These are phyloP conservation scores for Drosophila aff. DNA, from an alignment of 1,140 invertebrate genomes.

Conservation along the genomic window DNA sequence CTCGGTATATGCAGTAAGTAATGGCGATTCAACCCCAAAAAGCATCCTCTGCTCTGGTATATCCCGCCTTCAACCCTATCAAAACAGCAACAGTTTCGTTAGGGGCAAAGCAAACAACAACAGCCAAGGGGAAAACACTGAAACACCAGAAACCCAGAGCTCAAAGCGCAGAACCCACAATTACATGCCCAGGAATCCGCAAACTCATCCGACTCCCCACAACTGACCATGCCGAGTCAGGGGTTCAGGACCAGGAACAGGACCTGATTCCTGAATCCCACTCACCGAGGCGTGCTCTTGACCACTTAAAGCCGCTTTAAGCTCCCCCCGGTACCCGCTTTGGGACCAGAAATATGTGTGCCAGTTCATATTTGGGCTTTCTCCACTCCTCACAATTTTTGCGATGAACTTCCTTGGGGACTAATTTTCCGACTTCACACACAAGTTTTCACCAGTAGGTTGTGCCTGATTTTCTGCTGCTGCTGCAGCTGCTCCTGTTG, in stretches of 20 bases:
- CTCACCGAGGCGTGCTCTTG: slow-evolving; percentile 36
- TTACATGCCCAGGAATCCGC: slow-evolving; percentile 35
- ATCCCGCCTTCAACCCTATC: slow-evolving; percentile 18
- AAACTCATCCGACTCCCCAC: slow-evolving; percentile 28
- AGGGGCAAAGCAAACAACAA: slow-evolving; percentile 21
- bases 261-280: slow-evolving; percentile 6
- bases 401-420: slow-evolving; percentile 46
- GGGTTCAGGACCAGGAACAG: neutral
- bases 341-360: slow-evolving; percentile 24
- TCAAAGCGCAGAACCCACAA: slow-evolving; percentile 32
- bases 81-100: slow-evolving; percentile 39
- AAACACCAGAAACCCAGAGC: slow-evolving; percentile 5
- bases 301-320: slow-evolving; percentile 55
- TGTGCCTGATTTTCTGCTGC: slow-evolving; percentile 36
- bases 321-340: neutral
- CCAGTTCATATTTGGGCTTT: slow-evolving; percentile 36
- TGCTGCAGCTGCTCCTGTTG: slow-evolving; percentile 21
- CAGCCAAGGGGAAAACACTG: slow-evolving; percentile 10
- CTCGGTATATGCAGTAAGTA: slow-evolving; percentile 2
- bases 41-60: neutral
- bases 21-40: neutral
- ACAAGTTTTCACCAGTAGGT: slow-evolving; percentile 36
- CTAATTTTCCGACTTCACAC: slow-evolving; percentile 52
- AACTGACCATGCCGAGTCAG: slow-evolving; percentile 20
- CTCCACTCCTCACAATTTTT: slow-evolving; percentile 8